Evolutionary conservation across 2,888 invertebrate species (phyloP), one percentile per base, ranked within the genome.

Genomic region (Eupsilia transversa): DNA sequence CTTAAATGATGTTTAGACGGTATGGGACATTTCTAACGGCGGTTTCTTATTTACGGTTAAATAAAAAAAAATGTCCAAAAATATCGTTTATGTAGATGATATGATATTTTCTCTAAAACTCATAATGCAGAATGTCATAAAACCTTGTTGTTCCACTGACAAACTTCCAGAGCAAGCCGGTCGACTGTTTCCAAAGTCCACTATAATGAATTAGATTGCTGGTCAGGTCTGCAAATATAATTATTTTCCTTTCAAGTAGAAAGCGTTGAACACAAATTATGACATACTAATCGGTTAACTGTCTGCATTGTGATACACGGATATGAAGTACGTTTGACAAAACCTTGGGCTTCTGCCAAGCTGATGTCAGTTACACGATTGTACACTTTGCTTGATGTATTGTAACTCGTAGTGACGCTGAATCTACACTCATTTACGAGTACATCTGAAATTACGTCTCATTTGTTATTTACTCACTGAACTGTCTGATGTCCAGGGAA

Each of bases 331-430:
- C 73, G 77, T 87, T 85, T 89, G 89, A 90, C 89, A 89, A 89
- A 91, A 92, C 92, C 93, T 93, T 94, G 94, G 94, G 92, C 80
- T 72, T 77, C 75, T 91, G 94, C 94, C 95, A 95, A 92, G 89
- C 87, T 88, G 85, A 84, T 86, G 84, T 80, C 87, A 89, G 87
- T 84, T 88, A 87, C 86, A 87, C 86, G 87, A 85, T 85, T 71
- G 80, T 79, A 80, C 74, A 84, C 79, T 79, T 74, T 68, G 73
- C 49, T 33, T 83, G 80, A 76, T 85, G 79, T 83, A 85, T 74
- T 76, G 79, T 67, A 81, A 59, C 72, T 60, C 33, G 69, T 75
- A 74, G 78, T 83, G 60, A 67, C 69, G 68, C 74, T 77, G 61
- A 65, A 71, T 68, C 66, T 72, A 76, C 68, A 70, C 72, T 66